phyloP scores from a whole-genome alignment of 2,888 invertebrate species.

The Cheilosia variabilis region DNA sequence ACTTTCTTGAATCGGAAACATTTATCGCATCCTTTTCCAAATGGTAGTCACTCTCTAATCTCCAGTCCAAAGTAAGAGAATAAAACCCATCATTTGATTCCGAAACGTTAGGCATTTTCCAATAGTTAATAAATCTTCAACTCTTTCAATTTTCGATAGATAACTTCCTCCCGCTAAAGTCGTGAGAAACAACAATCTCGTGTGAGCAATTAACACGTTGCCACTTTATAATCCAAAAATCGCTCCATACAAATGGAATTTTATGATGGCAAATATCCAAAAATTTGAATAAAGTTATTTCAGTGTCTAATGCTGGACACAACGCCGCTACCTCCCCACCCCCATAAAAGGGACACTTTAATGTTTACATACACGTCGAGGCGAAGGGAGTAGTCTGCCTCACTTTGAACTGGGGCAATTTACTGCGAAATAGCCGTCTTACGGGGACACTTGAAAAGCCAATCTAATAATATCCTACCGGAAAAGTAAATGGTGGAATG shows the following conservation, averaged over 20 bases:
- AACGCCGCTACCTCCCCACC: not conserved
- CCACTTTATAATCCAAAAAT: conserved; percentile 25
- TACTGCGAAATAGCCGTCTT: not conserved
- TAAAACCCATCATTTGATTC: no score
- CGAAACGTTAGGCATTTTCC: no score
- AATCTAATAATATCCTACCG: conserved; percentile 21
- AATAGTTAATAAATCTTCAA: no score
- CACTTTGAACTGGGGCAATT: not conserved
- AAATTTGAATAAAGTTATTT: not conserved
- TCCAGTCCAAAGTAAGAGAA: no score
- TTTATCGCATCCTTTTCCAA: not conserved
- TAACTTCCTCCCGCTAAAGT: not conserved
- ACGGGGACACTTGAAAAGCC: not conserved
- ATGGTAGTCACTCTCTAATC: not conserved
- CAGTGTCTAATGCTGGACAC: not conserved
- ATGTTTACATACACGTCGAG: not conserved
- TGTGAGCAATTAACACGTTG: conserved; percentile 56
- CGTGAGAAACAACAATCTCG: conserved; percentile 1
- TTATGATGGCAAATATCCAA: conserved; percentile 38
- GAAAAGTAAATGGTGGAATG: conserved; percentile 34
- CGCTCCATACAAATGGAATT: conserved; percentile 16
- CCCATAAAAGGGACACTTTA: not conserved
- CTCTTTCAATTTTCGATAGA: not conserved
- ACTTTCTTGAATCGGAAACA: not conserved
- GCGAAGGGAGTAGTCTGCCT: not conserved